Evolutionary conservation across 2,797 vertebrate species (phyloP), one percentile per base, ranked within the genome.

Genomic region (Ispidina lecontei): DNA sequence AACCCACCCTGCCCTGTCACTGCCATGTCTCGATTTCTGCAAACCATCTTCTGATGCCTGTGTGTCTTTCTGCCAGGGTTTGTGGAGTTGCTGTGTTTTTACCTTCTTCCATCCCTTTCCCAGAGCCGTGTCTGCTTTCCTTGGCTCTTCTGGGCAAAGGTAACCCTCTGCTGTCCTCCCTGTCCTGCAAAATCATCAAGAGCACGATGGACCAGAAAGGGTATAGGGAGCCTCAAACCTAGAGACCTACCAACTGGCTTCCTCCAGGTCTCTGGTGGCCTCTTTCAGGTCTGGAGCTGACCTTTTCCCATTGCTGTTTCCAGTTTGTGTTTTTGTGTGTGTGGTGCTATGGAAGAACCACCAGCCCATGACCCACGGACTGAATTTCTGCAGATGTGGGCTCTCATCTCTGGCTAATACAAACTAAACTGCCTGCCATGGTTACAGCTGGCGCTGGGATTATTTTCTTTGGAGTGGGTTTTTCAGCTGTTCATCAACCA

Each of bases 381-480:
- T 64, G 90, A 26, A 23, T 93, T 91, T 91, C 83, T 90, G 76
- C 59, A 65, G 86, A 55, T 28, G 41, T 63, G 33, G 51, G 76
- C 77, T 92, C 59, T 69, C 23, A 35, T 60, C 35, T 84, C 64
- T 69, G n/a, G 44, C 84, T 81, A 46, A 94, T 23, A 21, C 59
- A 72, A 80, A 47, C 70, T 94, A 72, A 80, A 47, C 72, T 94
- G 96, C 78, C 70, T 95, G 89, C 75, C 1, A 10, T 22, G 78
- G 62, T 86, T 62, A 37, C 55, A 43, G 74, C 78, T 39, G 26
- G 93, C 26, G 0, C 63, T 68, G 58, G 54, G 2, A 6, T 64
- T 94, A 64, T 96, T 97, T 96, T 74, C 83, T 82, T 95, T 97
- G 95, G 96, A 92, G 49, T 16, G 68, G 39, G 1, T 15, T 23